Base-by-base conservation (phyloP, 2,888 invertebrate genomes). In the Mantis religiosa region DNA sequence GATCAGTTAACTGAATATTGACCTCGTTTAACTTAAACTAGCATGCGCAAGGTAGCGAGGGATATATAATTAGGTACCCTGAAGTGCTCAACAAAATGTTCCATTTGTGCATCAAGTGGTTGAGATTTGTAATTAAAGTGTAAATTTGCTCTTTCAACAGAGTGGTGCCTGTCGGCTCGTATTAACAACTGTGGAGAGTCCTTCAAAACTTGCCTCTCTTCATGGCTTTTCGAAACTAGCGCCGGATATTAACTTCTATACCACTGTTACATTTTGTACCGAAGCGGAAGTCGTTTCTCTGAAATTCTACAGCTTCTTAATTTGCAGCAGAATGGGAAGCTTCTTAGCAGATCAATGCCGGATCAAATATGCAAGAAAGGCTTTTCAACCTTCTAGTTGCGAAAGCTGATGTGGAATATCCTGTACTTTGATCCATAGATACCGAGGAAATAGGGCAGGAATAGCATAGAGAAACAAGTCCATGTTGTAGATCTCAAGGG, bases 211-310 rank as follows among this genome's bases (percentile, higher is more conserved):
- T 41, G 41, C 41, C 41, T 12, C 41, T 41, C 41, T 41, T 41
- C 41, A 41, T 41, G 41, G 41, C 41, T 41, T 41, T 41, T 91
- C 84, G 84, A 82, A 83, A 88, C 85, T 87, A 88, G 86, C 28
- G 89, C 88, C 47, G 47, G 47, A 84, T n/a, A 28, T 20, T 28
- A 28, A 84, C 82, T 82, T 82, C n/a, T 27, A 20, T 82, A 12
- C 82, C 25, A 82, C 8, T 27, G 27, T n/a, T 82, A 82, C 82
- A 25, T 82, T 27, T 25, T 82, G 27, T 25, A 25, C 27, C n/a
- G 0, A 82, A 82, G 12, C 25, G 27, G 27, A 27, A 82, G 25
- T 82, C 4, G 9, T 27, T 27, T 82, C 82, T 25, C 7, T n/a
- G 25, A 25, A 27, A 82, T 82, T 27, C 8, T 82, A n/a, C 82